These are phyloP conservation scores for Falcunculus frontatus DNA, from an alignment of 2,113 vertebrate genomes.

Conservation along the genomic window DNA sequence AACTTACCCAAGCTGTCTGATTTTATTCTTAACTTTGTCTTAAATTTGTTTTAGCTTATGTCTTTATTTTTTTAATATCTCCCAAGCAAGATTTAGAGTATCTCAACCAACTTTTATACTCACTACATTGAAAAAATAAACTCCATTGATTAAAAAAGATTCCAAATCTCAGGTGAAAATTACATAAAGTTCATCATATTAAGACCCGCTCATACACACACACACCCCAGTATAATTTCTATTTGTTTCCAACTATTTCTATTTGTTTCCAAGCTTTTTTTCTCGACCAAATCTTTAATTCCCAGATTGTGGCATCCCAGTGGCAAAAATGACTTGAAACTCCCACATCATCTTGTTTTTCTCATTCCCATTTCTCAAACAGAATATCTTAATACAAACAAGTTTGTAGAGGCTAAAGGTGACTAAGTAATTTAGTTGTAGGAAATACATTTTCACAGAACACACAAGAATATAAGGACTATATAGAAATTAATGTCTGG, in stretches of 20 bases:
- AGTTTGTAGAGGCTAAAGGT: background rate
- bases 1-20: background rate
- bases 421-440: background rate
- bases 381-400: background rate
- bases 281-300: background rate
- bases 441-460: background rate
- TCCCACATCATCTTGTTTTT: background rate
- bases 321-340: background rate
- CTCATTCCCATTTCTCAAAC: background rate
- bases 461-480: background rate
- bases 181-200: background rate
- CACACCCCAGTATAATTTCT: background rate
- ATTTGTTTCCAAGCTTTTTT: background rate
- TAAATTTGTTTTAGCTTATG: background rate
- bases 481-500: background rate
- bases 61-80: background rate
- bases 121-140: background rate
- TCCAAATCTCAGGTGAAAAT: background rate
- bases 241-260: background rate
- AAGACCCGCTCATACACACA: accelerated
- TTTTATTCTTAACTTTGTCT: background rate
- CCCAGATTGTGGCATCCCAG: background rate
- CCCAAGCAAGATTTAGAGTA: background rate
- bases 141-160: background rate
- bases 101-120: background rate